These are phyloP conservation scores for Ischnus inquisitorius DNA, from an alignment of 2,888 invertebrate genomes.

Conservation along the genomic window DNA sequence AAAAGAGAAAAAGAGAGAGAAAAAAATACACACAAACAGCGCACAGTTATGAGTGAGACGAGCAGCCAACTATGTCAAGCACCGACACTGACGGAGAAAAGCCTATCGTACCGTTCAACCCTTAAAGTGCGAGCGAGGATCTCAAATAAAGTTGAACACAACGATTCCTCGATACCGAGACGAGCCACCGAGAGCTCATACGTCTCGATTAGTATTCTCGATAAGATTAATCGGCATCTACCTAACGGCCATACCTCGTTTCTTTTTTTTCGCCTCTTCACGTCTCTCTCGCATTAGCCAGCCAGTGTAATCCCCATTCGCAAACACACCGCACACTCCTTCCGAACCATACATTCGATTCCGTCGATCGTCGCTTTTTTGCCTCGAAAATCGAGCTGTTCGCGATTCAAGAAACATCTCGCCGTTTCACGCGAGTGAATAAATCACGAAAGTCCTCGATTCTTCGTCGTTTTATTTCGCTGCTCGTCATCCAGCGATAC, in stretches of 20 bases:
- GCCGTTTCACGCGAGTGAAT: too few relatives aligned
- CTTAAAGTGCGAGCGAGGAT: slow-evolving; percentile 23
- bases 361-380: background rate
- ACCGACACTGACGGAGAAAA: slow-evolving; percentile 64
- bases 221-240: slow-evolving; percentile 10
- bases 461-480: background rate
- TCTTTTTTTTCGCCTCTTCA: too few relatives aligned
- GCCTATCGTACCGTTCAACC: slow-evolving; percentile 54
- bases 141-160: slow-evolving; percentile 33
- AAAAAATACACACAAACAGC: background rate
- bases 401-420: too few relatives aligned
- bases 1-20: too few relatives aligned
- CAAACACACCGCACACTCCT: background rate
- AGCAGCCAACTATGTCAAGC: slow-evolving; percentile 71
- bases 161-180: background rate
- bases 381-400: too few relatives aligned
- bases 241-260: slow-evolving; percentile 1
- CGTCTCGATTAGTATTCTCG: slow-evolving; percentile 1
- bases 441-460: background rate
- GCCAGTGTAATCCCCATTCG: background rate
- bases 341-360: background rate
- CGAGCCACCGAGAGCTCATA: background rate
- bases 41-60: slow-evolving; percentile 70
- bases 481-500: background rate
- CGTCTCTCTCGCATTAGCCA: slow-evolving; percentile 1